Conservation (phyloP, 2,888 invertebrate species). For the Elysia crispata region DNA sequence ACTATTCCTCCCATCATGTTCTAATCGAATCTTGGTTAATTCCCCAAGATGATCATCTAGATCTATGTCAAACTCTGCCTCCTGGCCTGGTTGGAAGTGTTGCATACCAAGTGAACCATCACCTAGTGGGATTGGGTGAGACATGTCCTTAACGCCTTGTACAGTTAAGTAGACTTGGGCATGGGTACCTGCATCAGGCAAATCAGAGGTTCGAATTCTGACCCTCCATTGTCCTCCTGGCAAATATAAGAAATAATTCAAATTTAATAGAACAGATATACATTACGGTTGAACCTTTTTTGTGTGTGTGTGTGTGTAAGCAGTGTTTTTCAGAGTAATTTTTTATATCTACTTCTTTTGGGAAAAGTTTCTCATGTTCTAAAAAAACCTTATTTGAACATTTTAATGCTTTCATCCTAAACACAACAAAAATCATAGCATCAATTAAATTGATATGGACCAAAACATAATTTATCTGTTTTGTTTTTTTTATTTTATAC, state of each 20-base stretch:
- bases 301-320: too few relatives aligned
- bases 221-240: slow-evolving; percentile 69
- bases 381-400: too few relatives aligned
- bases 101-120: slow-evolving; percentile 51
- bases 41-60: slow-evolving; percentile 68
- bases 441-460: too few relatives aligned
- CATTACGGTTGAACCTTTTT: too few relatives aligned
- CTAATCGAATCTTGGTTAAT: slow-evolving; percentile 71
- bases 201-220: slow-evolving; percentile 68
- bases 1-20: slow-evolving; percentile 66
- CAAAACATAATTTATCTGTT: too few relatives aligned
- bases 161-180: slow-evolving; percentile 69
- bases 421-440: too few relatives aligned
- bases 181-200: slow-evolving; percentile 66
- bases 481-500: too few relatives aligned
- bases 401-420: too few relatives aligned
- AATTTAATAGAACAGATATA: too few relatives aligned
- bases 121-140: slow-evolving; percentile 61
- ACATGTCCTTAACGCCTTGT: slow-evolving; percentile 67
- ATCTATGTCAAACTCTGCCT: slow-evolving; percentile 56
- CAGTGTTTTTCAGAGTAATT: too few relatives aligned
- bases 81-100: slow-evolving; percentile 46
- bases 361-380: too few relatives aligned
- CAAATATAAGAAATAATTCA: background rate
- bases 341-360: too few relatives aligned